phyloP scores from a whole-genome alignment of 2,113 vertebrate species.

The Gasterosteus aculeatus region DNA sequence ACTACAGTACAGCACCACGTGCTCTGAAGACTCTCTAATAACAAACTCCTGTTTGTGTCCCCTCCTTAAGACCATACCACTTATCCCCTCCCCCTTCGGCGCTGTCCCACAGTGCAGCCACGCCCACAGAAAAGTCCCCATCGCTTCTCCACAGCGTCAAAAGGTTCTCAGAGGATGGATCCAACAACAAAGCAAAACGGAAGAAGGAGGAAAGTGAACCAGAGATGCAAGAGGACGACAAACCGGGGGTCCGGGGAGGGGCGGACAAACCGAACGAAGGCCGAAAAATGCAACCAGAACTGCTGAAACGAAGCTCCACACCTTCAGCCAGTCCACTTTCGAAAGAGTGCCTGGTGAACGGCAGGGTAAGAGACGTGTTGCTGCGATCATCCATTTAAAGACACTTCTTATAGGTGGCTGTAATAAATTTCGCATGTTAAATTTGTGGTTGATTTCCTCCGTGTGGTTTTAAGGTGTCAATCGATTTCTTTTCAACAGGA shows the following conservation, averaged over 20 bases:
- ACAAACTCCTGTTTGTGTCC: not conserved
- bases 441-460: not conserved
- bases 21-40: no score
- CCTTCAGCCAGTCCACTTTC: not conserved
- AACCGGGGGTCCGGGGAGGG: not conserved
- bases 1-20: not conserved
- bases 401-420: not conserved
- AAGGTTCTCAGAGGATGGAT: constrained; percentile 29
- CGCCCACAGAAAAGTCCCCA: constrained; percentile 68
- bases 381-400: not conserved
- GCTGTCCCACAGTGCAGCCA: constrained; percentile 38
- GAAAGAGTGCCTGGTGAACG: not conserved
- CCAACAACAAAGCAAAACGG: constrained; percentile 29
- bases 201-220: constrained; percentile 71
- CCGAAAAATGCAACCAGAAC: not conserved
- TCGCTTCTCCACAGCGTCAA: constrained; percentile 76
- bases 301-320: not conserved
- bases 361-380: constrained; percentile 29
- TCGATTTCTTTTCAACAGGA: constrained; percentile 13
- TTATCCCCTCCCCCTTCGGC: not conserved
- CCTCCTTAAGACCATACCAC: constrained; percentile 15
- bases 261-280: not conserved
- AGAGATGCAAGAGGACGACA: constrained; percentile 75
- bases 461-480: not conserved
- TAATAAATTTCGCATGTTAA: not conserved